Evolutionary conservation across 2,888 invertebrate species (phyloP), one percentile per base, ranked within the genome.

Genomic region (Oxyteleia sp.): DNA sequence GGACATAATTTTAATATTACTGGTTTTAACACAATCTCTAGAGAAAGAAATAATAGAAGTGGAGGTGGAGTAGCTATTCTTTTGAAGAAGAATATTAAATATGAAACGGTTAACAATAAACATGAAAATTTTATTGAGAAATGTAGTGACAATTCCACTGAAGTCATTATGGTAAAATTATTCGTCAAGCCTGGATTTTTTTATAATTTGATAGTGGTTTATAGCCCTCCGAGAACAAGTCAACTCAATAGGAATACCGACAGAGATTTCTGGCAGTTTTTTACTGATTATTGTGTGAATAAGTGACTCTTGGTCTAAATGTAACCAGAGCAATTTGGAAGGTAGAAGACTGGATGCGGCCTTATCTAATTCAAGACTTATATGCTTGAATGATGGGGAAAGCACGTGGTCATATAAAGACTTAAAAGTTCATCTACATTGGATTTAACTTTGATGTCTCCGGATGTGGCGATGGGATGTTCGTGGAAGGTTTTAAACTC

Each of bases 371-470:
- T 15, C 11, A 11, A 15, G 35, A 20, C 7, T 63, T 10, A n/a
- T 49, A 8, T 63, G 63, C 20, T 7, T 63, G 8, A 63, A 63
- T 18, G 15, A 63, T 20, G 63, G 20, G 0, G 47, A 63, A 7
- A 15, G 0, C 10, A 63, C 49, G 1, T 49, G 63, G 49, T 13
- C 49, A 5, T 63, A 32, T 1, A 35, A 35, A 8, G 49, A 63
- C 16, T 4, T 32, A 11, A n/a, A 2, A 18, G 5, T 18, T 16
- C 7, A 13, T 63, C 47, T 7, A 47, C 63, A 4, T 13, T 63
- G 1, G 63, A 63, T 47, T 15, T 63, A 10, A 63, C 63, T 10
- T 63, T 63, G 18, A 16, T 63, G 0, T 16, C 20, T n/a, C n/a
- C 5, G 0, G 4, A 10, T 5, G 1, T 63, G n/a, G 10, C 11